Base-by-base conservation (phyloP, 2,888 invertebrate species). In the Uropetala carovei region DNA sequence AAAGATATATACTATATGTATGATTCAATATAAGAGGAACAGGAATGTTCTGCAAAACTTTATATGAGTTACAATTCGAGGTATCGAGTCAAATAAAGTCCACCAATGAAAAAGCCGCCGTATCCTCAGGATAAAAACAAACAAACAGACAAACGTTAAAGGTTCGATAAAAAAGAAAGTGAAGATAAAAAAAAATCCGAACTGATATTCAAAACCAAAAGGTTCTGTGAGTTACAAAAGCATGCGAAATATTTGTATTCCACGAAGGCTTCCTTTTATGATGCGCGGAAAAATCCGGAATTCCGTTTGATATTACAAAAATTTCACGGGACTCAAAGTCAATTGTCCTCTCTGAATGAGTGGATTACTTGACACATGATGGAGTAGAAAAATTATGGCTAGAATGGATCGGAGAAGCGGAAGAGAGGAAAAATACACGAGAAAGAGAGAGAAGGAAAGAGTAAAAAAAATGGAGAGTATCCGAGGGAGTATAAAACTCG, bases 361-460 rank as follows among this genome's bases (percentile, higher is more conserved):
- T 13, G 11, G 27, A 22, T 10, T 27, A 27, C 27, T 27, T 18
- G 43, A 43, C 43, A 43, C 43, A 5, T 43, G 43, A 43, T 43
- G 43, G 43, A 43, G 43, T 43, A 43, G 43, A 43, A 43, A 43
- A 43, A 43, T 43, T 43, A 43, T 5, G 43, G 43, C 43, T 43
- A 43, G 8, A 82, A 82, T 43, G 0, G 30, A 64, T 18, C 11
- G 13, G 13, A 64, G n/a, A 64, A 5, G 11, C 5, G 14, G 56
- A 82, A 3, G n/a, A 3, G n/a, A 83, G 57, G n/a, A 75, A 83
- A 83, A 83, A n/a, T 9, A 5, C 57, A 9, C 82, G 30, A 56
- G 16, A n/a, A n/a, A n/a, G n/a, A n/a, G 82, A 16, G 82, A 83
- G 83, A 83, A 56, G 43, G 83, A 83, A n/a, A 83, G 83, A 43